phyloP scores from a whole-genome alignment of 37 sponge, comb jelly and placozoan genomes.

The Beroe forskalii region DNA sequence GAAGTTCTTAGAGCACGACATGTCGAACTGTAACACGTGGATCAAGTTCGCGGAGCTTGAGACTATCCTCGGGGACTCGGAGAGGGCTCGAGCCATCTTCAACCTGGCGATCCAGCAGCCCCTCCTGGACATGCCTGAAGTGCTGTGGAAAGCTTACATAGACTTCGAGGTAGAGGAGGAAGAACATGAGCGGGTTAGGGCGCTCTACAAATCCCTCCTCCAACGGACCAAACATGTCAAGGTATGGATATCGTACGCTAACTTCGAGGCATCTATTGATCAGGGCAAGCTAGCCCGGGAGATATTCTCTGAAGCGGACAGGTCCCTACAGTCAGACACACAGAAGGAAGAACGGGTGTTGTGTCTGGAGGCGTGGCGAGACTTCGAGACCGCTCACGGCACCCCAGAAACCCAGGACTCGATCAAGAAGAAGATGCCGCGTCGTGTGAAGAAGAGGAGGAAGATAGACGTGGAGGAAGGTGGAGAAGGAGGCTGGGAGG shows the following conservation, averaged over 20 bases:
- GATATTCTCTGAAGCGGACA: conserved; percentile 74
- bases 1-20: conserved; percentile 87
- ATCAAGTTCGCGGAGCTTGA: conserved; percentile 94
- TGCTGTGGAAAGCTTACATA: conserved; percentile 97
- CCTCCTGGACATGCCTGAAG: conserved; percentile 96
- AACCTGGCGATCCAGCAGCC: conserved; percentile 91
- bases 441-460: conserved; percentile 87
- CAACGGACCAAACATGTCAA: conserved; percentile 94
- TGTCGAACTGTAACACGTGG: conserved; percentile 89
- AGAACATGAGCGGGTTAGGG: conserved; percentile 75
- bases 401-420: conserved; percentile 68
- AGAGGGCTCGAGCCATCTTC: conserved; percentile 87
- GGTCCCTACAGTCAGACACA: conserved; percentile 67
- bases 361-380: conserved; percentile 88
- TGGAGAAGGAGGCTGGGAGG: conserved; percentile 95
- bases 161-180: conserved; percentile 94
- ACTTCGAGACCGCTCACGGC: conserved; percentile 80
- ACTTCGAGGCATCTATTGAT: conserved; percentile 78
- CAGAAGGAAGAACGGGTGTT: conserved; percentile 78
- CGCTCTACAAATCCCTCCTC: conserved; percentile 81
- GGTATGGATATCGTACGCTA: conserved; percentile 94
- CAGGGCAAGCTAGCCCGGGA: conserved; percentile 43
- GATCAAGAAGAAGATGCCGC: conserved; percentile 79
- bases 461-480: conserved; percentile 88
- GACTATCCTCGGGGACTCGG: conserved; percentile 81